phyloP scores from a whole-genome alignment of 2,888 invertebrate species.

The Balanococcus diminutus region DNA sequence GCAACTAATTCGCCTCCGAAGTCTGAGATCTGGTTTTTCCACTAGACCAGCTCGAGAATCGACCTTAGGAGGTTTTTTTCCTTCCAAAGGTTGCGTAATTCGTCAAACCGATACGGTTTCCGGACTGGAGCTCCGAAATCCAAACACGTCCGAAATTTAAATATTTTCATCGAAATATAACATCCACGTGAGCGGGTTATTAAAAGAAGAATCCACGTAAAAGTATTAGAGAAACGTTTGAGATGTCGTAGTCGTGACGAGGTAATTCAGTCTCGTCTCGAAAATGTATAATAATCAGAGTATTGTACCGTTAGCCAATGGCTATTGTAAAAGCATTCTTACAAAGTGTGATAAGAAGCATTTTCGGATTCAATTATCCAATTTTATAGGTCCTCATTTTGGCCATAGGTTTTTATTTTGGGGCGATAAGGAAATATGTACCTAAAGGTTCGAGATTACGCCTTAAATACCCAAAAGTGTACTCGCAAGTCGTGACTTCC shows the following conservation, averaged over 20 bases:
- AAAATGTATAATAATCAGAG: background rate
- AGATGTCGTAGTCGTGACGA: background rate
- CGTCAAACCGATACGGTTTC: background rate
- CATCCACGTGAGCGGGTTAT: background rate
- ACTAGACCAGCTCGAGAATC: background rate
- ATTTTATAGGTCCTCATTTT: background rate
- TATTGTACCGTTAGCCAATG: background rate
- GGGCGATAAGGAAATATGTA: background rate
- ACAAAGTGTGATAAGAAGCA: background rate
- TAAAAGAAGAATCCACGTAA: background rate
- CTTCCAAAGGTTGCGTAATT: background rate
- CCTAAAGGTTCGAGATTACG: background rate
- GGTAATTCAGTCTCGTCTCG: background rate
- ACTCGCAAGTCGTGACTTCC: background rate
- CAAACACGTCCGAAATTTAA: slow-evolving; percentile 2
- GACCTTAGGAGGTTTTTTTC: slow-evolving; percentile 14
- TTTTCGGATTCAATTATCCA: background rate
- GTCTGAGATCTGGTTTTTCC: background rate
- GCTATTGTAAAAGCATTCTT: background rate
- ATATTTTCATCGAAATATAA: background rate
- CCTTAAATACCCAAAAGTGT: background rate
- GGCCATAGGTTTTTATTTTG: background rate
- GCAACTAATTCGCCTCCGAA: background rate
- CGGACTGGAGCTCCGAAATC: background rate
- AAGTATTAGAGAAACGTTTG: background rate